A percentile compares a stretch with the other conserved stretches of the same genome.
Evolutionary conservation across 2,888 invertebrate species (phyloP).

Genomic region (Dastarcus helophoroides): DNA sequence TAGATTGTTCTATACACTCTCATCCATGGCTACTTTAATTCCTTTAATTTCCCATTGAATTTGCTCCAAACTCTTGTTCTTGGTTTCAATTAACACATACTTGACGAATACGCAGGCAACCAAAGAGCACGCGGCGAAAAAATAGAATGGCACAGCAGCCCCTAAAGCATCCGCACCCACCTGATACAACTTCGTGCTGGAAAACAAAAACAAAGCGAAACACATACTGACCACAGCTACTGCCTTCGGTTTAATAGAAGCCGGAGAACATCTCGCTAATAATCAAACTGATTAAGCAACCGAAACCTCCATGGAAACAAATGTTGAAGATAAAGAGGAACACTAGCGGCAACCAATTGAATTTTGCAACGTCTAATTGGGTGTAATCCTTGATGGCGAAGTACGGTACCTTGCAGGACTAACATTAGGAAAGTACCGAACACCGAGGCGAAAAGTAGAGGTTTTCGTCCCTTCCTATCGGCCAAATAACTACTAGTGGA

Average conservation of each 20-base stretch:
- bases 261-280: slow-evolving; percentile 23
- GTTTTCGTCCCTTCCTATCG: slow-evolving; percentile 22
- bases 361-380: slow-evolving; percentile 12
- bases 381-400: slow-evolving; percentile 25
- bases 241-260: slow-evolving; percentile 27
- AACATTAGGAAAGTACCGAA: slow-evolving; percentile 13
- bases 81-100: slow-evolving; percentile 28
- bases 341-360: slow-evolving; percentile 20
- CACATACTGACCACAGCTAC: slow-evolving; percentile 22
- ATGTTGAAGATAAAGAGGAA: slow-evolving; percentile 19
- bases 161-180: slow-evolving; percentile 22
- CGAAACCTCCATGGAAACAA: slow-evolving; percentile 19
- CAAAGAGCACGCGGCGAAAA: slow-evolving; percentile 20
- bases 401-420: slow-evolving; percentile 14
- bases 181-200: slow-evolving; percentile 27
- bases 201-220: slow-evolving; percentile 21
- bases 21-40: no score
- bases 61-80: slow-evolving; percentile 29
- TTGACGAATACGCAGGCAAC: slow-evolving; percentile 20
- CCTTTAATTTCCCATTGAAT: slow-evolving; percentile 27
- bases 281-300: slow-evolving; percentile 20
- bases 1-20: no score
- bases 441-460: slow-evolving; percentile 19
- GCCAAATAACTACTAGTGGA: slow-evolving; percentile 17
- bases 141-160: slow-evolving; percentile 24